Evolutionary conservation across 1,140 invertebrate genomes (phyloP).

Genomic region (Tetramorium simillimum): DNA sequence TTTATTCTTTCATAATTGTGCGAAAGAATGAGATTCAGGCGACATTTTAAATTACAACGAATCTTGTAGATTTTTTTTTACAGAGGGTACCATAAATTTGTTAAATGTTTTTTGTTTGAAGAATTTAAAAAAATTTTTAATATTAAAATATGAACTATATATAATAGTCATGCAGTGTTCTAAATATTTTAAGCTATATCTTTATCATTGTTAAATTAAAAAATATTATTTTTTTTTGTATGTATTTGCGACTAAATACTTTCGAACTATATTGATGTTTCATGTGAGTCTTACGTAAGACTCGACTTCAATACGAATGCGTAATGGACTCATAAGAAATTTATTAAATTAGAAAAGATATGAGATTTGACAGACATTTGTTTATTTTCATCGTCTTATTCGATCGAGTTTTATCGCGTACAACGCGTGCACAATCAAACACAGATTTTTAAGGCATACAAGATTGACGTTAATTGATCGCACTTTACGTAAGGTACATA

Average conservation of each 20-base stretch:
- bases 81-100: not conserved
- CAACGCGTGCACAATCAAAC: slow-evolving; percentile 3
- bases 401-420: slow-evolving; percentile 1
- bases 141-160: not conserved
- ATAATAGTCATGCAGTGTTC: not conserved
- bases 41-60: slow-evolving; percentile 80
- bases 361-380: slow-evolving; percentile 17
- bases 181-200: not conserved
- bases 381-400: slow-evolving; percentile 34
- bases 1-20: slow-evolving; percentile 57
- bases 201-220: not conserved
- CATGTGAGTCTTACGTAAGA: slow-evolving; percentile 6
- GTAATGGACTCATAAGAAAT: slow-evolving; percentile 13
- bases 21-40: slow-evolving; percentile 71
- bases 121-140: not conserved
- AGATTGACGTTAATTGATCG: slow-evolving; percentile 56
- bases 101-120: not conserved
- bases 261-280: not conserved
- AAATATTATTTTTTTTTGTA: slow-evolving; percentile 5
- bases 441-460: not conserved
- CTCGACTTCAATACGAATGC: not conserved
- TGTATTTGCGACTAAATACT: not conserved
- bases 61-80: slow-evolving; percentile 69
- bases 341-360: slow-evolving; percentile 32
- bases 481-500: slow-evolving; percentile 24